A percentile compares a stretch with the other conserved stretches of the same genome.
Conservation (phyloP, 1,140 invertebrate species). For the Ganaspis sp. region DNA sequence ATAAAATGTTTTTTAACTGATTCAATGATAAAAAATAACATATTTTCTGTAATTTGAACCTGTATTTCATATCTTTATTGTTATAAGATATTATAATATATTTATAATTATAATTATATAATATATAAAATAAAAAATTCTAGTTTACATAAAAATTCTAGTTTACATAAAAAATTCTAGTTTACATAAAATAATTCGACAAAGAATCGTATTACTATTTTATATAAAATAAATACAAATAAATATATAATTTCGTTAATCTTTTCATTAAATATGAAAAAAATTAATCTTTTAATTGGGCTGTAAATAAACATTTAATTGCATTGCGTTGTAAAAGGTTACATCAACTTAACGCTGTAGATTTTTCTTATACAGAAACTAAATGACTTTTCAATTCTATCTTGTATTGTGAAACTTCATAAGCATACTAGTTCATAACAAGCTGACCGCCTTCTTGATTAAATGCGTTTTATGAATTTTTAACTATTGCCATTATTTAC, state of each 20-base stretch:
- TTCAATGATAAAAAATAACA: too few species aligned
- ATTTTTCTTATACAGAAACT: not conserved
- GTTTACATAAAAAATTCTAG: too few species aligned
- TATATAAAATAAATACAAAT: too few species aligned
- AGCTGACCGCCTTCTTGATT: conserved; percentile 3
- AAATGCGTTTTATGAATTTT: conserved; percentile 10
- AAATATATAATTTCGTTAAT: not conserved
- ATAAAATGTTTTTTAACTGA: too few species aligned
- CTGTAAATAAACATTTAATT: not conserved
- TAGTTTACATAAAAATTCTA: too few species aligned
- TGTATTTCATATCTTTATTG: too few species aligned
- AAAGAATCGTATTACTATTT: too few species aligned
- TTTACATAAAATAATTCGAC: too few species aligned
- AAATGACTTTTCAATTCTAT: conserved; percentile 6
- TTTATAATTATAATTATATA: too few species aligned
- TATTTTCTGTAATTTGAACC: too few species aligned
- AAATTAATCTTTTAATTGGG: not conserved
- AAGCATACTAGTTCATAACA: not conserved
- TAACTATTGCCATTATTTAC: conserved; percentile 14
- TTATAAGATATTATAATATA: too few species aligned
- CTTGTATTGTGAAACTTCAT: not conserved
- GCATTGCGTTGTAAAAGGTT: not conserved
- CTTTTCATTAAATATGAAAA: not conserved
- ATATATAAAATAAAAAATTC: too few species aligned
- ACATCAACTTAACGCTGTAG: not conserved